Evolutionary conservation across 2,113 vertebrate genomes (phyloP), one percentile per base, ranked within the genome.

Genomic region (Probosciger aterrimus): DNA sequence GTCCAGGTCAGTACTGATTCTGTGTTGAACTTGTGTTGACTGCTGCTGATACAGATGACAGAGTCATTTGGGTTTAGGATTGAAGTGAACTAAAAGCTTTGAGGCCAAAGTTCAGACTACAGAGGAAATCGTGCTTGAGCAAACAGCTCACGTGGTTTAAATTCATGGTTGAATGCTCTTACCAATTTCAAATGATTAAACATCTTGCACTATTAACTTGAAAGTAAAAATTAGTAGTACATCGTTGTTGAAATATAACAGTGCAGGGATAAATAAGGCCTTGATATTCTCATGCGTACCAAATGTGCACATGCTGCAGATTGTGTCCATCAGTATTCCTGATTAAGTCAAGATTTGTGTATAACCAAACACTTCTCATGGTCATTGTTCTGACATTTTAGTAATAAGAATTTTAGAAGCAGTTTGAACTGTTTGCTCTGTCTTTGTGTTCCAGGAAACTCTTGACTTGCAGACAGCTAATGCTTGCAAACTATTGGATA

Each of bases 1-100:
- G 99, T 99, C 16, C 99, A 99, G 98, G 99, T 99, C 59, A 55
- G 97, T 76, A 2, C 10, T 65, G 63, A 4, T 43, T 1, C 0
- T 4, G 0, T 10, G 9, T 9, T 43, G 27, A 43, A 47, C 19
- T 76, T 49, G 18, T 17, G 76, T 11, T n/a, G 33, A 37, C 64
- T 68, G 20, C 39, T 83, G 50, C 55, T 75, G 76, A 3, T 70
- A 5, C 2, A 31, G 46, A 3, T 76, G 39, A 13, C 14, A 20
- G 18, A 55, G 23, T 55, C 33, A 8, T 76, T 62, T 65, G 69
- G n/a, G 35, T 19, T 69, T 79, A 55, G 31, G 12, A 3, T 6
- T 88, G 39, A 73, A 46, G 23, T 14, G 52, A 93, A 2, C 14
- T 25, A 14, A 52, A 86, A 78, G n/a, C 31, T 82, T 37, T 49